A percentile compares a stretch with the other conserved stretches of the same genome.
phyloP scores from a whole-genome alignment of 2,888 invertebrate genomes.

The Amiota communis region DNA sequence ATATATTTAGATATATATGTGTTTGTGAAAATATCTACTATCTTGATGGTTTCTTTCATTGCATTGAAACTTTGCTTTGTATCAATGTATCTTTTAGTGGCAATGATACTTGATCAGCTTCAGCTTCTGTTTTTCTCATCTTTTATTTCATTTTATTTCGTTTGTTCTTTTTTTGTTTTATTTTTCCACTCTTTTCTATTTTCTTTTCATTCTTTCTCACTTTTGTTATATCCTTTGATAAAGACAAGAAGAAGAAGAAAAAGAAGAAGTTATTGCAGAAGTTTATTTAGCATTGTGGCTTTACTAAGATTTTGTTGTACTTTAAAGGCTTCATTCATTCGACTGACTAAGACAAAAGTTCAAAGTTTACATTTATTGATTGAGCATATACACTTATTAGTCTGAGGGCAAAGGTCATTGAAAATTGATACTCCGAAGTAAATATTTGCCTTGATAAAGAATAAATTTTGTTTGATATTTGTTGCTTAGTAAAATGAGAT shows the following conservation, averaged over 20 bases:
- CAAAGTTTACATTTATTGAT: conserved; percentile 59
- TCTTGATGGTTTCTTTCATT: background rate
- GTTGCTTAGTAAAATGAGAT: background rate
- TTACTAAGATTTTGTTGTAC: conserved; percentile 11
- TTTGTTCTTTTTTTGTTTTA: background rate
- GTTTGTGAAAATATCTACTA: background rate
- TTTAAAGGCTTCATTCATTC: background rate
- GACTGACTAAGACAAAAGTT: conserved; percentile 46
- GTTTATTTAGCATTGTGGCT: conserved; percentile 15
- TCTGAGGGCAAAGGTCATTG: conserved; percentile 16
- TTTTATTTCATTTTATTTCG: conserved; percentile 13
- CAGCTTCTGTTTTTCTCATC: conserved; percentile 2
- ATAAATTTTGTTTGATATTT: conserved; percentile 1
- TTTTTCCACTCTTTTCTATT: background rate
- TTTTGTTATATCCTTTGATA: no score
- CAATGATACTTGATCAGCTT: conserved; percentile 21
- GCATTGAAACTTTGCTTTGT: conserved; percentile 18
- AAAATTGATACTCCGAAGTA: background rate
- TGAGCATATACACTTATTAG: conserved; percentile 24
- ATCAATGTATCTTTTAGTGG: conserved; percentile 20
- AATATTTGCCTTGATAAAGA: background rate
- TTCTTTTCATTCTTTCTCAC: background rate
- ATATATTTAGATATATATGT: no score
- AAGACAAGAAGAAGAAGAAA: no score
- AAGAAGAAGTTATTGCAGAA: background rate